Evolutionary conservation across 2,797 vertebrate genomes (phyloP), one percentile per base, ranked within the genome.

Genomic region (Onychomys torridus): DNA sequence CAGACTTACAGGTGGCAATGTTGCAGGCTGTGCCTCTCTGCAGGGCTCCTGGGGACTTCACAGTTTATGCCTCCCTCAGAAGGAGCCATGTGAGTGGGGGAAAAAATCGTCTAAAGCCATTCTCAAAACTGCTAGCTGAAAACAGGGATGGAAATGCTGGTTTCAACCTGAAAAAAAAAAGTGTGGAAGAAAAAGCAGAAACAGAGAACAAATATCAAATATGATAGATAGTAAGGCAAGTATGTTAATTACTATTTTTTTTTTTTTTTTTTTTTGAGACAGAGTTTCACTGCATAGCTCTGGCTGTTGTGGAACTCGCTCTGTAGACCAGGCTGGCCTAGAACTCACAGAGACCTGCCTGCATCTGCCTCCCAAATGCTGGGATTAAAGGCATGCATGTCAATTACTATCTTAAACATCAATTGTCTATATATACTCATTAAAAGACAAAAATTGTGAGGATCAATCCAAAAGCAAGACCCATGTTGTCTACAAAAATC

Each of bases 1-100:
- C 40, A 89, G 88, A 94, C 73, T 96, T 97, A 97, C 96, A 97
- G 96, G 97, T 98, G 97, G 97, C 96, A 61, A 57, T 52, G 88
- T 79, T 90, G 85, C 92, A 92, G 93, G 85, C 95, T 8, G 69
- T 73, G 95, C 96, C 94, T 94, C 96, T 90, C 96, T 75, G 86
- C 19, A 21, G 63, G 97, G 96, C 37, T 89, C 91, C 95, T 34
- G 5, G 52, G 85, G 85, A 71, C 90, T 55, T 93, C 59, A 94
- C 67, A 86, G 84, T 94, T 96, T 94, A 96, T 81, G 82, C 90
- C 92, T 96, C 91, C 90, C 92, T 96, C 91, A 95, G 88, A 96
- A 89, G 69, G n/a, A 92, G 87, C 83, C 57, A 2, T 55, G 85
- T 63, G 86, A 76, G 81, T 69, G 71, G 37, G 40, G 11, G 2